Percentiles rank a stretch among this genome's conserved stretches.
These are phyloP conservation scores for Thaumetopoea pityocampa DNA, from an alignment of 1,140 invertebrate species.

Conservation along the genomic window DNA sequence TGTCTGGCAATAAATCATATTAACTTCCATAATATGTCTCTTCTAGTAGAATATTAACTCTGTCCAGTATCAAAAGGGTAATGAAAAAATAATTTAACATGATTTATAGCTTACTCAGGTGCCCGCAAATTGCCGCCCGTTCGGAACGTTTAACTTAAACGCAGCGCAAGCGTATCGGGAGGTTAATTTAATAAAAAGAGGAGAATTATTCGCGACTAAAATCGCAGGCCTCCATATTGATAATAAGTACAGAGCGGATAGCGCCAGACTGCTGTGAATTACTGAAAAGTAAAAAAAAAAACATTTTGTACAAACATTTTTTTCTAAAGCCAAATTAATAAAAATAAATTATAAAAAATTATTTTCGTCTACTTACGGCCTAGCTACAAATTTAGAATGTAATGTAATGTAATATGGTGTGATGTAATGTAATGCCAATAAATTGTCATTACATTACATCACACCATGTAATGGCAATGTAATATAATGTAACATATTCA, in stretches of 20 bases:
- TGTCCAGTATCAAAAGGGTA: conserved; percentile 30
- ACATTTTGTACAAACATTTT: too few relatives aligned
- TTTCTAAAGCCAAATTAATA: too few relatives aligned
- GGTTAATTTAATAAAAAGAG: conserved; percentile 43
- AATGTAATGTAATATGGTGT: too few relatives aligned
- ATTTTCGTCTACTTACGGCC: too few relatives aligned
- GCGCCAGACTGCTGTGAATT: conserved; percentile 29
- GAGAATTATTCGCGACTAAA: conserved; percentile 33
- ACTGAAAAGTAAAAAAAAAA: too few relatives aligned
- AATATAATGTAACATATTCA: too few relatives aligned
- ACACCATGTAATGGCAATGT: too few relatives aligned
- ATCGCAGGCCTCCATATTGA: conserved; percentile 27
- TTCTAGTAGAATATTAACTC: conserved; percentile 61
- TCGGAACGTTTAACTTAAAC: conserved; percentile 68
- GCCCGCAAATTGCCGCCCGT: conserved; percentile 54
- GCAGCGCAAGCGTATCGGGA: conserved; percentile 46
- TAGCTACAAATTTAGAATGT: too few relatives aligned
- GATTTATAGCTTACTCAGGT: conserved; percentile 71
- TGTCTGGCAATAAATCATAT: too few relatives aligned
- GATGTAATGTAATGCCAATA: too few relatives aligned
- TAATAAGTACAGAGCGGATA: conserved; percentile 41
- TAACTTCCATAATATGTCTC: conserved; percentile 11
- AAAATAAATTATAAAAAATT: too few relatives aligned
- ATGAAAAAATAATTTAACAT: conserved; percentile 67
- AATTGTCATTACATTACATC: too few relatives aligned